Evolutionary conservation across 35 echinoderm and acorn worm species (phyloP), one percentile per base, ranked within the genome.

Genomic region (Hemicentrotus pulcherrimus): DNA sequence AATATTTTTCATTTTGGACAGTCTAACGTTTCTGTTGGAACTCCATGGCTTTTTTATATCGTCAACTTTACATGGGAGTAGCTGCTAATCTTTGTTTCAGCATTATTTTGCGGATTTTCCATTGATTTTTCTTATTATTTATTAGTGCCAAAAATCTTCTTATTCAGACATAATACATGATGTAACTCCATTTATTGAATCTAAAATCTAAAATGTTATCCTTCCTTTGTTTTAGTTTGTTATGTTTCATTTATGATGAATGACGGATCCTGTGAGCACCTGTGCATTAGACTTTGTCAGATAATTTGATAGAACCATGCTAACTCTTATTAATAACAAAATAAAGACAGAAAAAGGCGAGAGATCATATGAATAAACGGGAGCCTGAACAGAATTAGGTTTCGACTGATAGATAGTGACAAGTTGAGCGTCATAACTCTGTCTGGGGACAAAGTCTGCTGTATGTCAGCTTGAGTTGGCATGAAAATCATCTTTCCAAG

Each of bases 361-460:
- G 50, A 55, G 9, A 55, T 55, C 50, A 55, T 55, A 55, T 55
- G 50, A 55, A 55, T 15, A 55, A 55, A 55, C 65, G 19, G 19
- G 15, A 78, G 19, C 65, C 65, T 78, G 65, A 78, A 28, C 65
- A 78, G 65, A 78, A 78, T 78, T 78, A 78, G 65, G 65, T 78
- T 78, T 78, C 4, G 65, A 5, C 65, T 78, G 65, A 78, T 78
- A n/a, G 65, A 78, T 28, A 78, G 65, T 78, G 65, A 78, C 65
- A 78, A 78, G 65, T 78, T 78, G 65, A 78, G 65, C 19, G 65
- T 78, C 65, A 78, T 78, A 78, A 78, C 65, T 78, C 65, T n/a
- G 65, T 78, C 65, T 78, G 7, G 65, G 65, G 65, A 78, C 65
- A 78, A 22, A n/a, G 65, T 78, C 65, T 78, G 65, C 19, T 78